Percentiles rank a stretch among this genome's conserved stretches.
phyloP scores from a whole-genome alignment of 2,888 invertebrate species.

The Pseudococcus longispinus region DNA sequence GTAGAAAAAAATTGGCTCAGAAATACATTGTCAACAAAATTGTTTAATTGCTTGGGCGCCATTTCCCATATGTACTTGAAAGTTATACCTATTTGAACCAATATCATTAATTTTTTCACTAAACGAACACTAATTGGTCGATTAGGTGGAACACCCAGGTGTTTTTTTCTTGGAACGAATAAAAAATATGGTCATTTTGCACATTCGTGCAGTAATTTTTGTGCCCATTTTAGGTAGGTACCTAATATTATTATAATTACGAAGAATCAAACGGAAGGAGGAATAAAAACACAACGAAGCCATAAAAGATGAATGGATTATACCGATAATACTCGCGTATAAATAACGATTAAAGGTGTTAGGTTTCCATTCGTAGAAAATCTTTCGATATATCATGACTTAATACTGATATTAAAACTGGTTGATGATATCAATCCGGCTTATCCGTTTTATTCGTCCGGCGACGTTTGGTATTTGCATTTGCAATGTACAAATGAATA shows the following conservation, averaged over 20 bases:
- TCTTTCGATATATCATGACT: neutral
- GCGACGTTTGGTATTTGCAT: slow-evolving; percentile 13
- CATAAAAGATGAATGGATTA: neutral
- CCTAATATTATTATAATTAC: neutral
- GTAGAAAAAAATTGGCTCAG: too few species aligned
- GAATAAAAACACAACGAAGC: neutral
- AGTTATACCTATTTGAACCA: too few species aligned
- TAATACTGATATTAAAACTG: slow-evolving; percentile 4
- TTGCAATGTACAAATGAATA: too few species aligned
- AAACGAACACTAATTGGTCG: neutral
- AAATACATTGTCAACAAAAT: too few species aligned
- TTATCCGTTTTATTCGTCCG: neutral
- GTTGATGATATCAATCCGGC: neutral
- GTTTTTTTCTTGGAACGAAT: neutral
- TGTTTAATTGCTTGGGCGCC: too few species aligned
- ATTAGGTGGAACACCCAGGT: neutral
- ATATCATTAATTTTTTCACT: too few species aligned
- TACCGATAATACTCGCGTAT: neutral
- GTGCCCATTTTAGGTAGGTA: neutral
- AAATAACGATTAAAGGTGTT: slow-evolving; percentile 18
- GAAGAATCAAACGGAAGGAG: neutral
- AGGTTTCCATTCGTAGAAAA: slow-evolving; percentile 25
- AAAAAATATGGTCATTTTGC: neutral
- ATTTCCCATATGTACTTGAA: too few species aligned
- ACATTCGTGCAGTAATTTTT: neutral